phyloP scores from a whole-genome alignment of 2,113 vertebrate species.

The Zosterops borbonicus region DNA sequence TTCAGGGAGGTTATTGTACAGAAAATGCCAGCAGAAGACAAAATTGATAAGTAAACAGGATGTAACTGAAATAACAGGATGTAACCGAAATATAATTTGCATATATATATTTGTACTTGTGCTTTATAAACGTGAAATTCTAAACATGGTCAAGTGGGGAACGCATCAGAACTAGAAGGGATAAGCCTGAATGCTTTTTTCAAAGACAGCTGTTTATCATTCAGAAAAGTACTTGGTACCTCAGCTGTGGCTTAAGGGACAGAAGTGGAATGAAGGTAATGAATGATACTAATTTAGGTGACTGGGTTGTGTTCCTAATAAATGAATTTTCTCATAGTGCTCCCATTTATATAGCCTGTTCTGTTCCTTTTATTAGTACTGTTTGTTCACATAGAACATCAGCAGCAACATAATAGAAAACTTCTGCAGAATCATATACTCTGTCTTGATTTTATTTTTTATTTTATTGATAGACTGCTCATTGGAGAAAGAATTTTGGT shows the following conservation, averaged over 20 bases:
- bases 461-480: conserved; percentile 57
- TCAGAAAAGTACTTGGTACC: background rate
- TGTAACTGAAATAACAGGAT: background rate
- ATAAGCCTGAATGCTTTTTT: background rate
- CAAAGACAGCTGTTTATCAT: background rate
- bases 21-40: background rate
- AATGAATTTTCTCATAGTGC: background rate
- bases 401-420: background rate
- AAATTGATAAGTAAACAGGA: background rate
- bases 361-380: background rate
- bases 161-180: background rate
- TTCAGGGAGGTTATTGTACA: background rate
- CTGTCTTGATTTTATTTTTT: background rate
- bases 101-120: background rate
- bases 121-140: background rate
- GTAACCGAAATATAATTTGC: background rate
- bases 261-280: background rate
- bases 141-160: background rate
- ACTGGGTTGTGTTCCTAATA: background rate
- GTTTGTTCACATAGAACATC: background rate
- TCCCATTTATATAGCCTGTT: background rate
- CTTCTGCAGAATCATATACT: background rate
- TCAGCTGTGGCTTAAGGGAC: background rate
- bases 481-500: conserved; percentile 71
- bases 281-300: background rate